Evolutionary conservation across 1,140 invertebrate species (phyloP), one percentile per base, ranked within the genome.

Genomic region (Glossosoma conforme): DNA sequence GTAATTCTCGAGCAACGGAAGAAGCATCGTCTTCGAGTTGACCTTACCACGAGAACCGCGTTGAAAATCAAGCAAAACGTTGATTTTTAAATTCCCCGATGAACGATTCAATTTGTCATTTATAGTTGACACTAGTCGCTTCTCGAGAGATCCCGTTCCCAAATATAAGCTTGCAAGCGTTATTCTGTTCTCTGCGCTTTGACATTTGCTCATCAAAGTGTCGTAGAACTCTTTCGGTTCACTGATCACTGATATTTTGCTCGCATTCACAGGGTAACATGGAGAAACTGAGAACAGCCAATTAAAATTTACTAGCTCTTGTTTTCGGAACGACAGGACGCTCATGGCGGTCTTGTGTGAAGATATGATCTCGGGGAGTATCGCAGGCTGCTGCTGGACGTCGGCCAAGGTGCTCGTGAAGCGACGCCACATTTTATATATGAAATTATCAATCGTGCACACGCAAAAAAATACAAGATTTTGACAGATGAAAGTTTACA

Each of bases 91-190:
- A 57, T 78, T 69, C 45, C 66, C 72, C 42, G 72, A 63, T 14
- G 44, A 28, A 24, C 19, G 33, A 59, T 70, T 60, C 37, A 84
- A 50, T 59, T 80, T 80, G 35, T 77, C 60, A 49, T 80, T 70
- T 45, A 89, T 78, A 41, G 76, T 68, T 11, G 81, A 70, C 5
- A 90, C 86, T 62, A 98, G 68, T 48, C 87, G 75, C 45, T 79
- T 75, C 72, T 98, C 96, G 50, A 96, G 68, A 20, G 78, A 63
- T 1, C 94, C 94, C 50, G 84, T 96, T 33, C 97, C 97, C 28
- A 98, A 72, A 67, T 99, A 99, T 4, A 99, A 70, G 37, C 95
- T 97, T 2, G 93, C 87, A 38, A 98, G 68, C 0, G 86, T 84
- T 62, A 99, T 89, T 61, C 96, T 80, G 42, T 75, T 72, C 54